Evolutionary conservation across 2,888 invertebrate genomes (phyloP).

Genomic region (Drosophila atripex): DNA sequence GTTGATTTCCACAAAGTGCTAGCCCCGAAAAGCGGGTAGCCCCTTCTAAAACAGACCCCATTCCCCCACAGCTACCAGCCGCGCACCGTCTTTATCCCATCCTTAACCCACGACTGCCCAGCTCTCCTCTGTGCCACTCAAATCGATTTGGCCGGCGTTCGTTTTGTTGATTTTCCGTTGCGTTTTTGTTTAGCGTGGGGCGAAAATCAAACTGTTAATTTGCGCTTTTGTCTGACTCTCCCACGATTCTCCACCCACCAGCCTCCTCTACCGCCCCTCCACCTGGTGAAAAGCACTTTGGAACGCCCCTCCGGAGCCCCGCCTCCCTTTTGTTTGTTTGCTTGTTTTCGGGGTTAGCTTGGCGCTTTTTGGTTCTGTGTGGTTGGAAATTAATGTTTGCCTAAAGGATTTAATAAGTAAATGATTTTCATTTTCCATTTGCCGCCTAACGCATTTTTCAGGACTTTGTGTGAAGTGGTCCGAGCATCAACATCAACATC

Average conservation of each 20-base stretch:
- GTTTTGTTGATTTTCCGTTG: slow-evolving; percentile 74
- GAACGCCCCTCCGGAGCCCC: slow-evolving; percentile 9
- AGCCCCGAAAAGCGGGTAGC: slow-evolving; percentile 19
- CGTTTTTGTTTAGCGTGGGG: slow-evolving; percentile 72
- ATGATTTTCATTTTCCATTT: slow-evolving; percentile 67
- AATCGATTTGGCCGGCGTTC: slow-evolving; percentile 68
- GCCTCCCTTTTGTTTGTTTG: slow-evolving; percentile 25
- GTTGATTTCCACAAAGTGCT: slow-evolving; percentile 79
- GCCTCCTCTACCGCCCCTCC: background rate
- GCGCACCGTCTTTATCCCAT: slow-evolving; percentile 1
- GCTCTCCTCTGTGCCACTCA: slow-evolving; percentile 31
- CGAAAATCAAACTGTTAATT: slow-evolving; percentile 79
- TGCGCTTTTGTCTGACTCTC: slow-evolving; percentile 72
- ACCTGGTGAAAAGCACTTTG: slow-evolving; percentile 68
- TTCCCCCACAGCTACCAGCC: background rate
- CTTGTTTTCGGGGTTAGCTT: slow-evolving; percentile 58
- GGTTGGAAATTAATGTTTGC: slow-evolving; percentile 75
- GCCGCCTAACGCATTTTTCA: slow-evolving; percentile 27
- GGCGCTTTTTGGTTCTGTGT: slow-evolving; percentile 59
- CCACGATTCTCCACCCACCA: slow-evolving; percentile 22
- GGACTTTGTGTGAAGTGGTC: slow-evolving; percentile 16
- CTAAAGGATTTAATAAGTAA: slow-evolving; percentile 78
- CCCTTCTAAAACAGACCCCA: slow-evolving; percentile 25
- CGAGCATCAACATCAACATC: slow-evolving; percentile 66
- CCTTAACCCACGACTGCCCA: slow-evolving; percentile 17